Evolutionary conservation across 2,797 vertebrate genomes (phyloP).

Genomic region (Pelodytes ibericus): DNA sequence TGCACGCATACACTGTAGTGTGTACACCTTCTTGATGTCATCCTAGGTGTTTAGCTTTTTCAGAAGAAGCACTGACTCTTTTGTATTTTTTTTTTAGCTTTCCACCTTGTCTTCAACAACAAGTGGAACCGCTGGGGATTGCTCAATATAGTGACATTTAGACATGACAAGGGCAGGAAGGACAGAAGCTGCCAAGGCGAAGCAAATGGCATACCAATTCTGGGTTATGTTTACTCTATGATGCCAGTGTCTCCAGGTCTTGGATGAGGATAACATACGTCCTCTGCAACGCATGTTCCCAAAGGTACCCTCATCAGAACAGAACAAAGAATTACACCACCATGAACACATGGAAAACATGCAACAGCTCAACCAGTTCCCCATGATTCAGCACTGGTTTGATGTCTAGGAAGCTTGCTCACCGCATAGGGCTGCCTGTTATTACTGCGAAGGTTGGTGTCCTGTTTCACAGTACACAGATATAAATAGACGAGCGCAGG

Average conservation of each 20-base stretch:
- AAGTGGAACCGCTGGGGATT: slow-evolving; percentile 94
- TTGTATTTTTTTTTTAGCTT: slow-evolving; percentile 97
- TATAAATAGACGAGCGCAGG: slow-evolving; percentile 93
- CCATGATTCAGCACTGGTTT: slow-evolving; percentile 98
- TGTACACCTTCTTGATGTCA: no score
- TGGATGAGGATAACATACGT: slow-evolving; percentile 98
- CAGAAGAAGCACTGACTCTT: slow-evolving; percentile 93
- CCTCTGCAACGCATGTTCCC: slow-evolving; percentile 98
- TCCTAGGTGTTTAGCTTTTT: slow-evolving; percentile 98
- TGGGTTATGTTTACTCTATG: slow-evolving; percentile 91
- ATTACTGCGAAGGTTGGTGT: slow-evolving; percentile 98
- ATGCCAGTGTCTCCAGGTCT: slow-evolving; percentile 98
- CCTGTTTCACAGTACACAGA: slow-evolving; percentile 96
- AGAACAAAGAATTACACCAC: slow-evolving; percentile 95
- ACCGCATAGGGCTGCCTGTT: slow-evolving; percentile 95
- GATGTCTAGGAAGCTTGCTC: slow-evolving; percentile 92
- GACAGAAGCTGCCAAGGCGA: slow-evolving; percentile 89
- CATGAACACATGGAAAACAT: slow-evolving; percentile 94
- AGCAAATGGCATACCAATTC: slow-evolving; percentile 95
- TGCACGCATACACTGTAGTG: no score
- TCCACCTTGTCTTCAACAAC: slow-evolving; percentile 98
- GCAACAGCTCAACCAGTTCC: slow-evolving; percentile 96
- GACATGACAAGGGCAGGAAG: slow-evolving; percentile 95
- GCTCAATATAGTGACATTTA: slow-evolving; percentile 97
- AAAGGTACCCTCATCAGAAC: slow-evolving; percentile 97